Evolutionary conservation across 2,888 invertebrate species (phyloP).

Genomic region (Punctoribates punctum): DNA sequence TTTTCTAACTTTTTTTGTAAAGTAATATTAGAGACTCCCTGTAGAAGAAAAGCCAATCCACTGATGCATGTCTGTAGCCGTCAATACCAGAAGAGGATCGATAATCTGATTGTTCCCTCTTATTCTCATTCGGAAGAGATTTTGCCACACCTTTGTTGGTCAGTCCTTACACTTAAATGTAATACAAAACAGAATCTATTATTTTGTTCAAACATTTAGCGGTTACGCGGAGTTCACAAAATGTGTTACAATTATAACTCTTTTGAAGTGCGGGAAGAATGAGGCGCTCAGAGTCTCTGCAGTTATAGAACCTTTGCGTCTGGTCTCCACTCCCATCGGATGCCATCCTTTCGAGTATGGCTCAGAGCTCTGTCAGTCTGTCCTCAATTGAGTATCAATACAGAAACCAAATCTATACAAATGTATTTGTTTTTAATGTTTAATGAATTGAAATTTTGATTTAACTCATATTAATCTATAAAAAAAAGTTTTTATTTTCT

Average conservation of each 20-base stretch:
- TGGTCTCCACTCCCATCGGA: neutral
- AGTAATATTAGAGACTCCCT: slow-evolving; percentile 20
- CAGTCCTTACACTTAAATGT: neutral
- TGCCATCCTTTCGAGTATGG: neutral
- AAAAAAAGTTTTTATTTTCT: no score
- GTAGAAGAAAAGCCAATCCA: slow-evolving; percentile 6
- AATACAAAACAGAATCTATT: neutral
- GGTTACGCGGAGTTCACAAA: slow-evolving; percentile 15
- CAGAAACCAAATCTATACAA: neutral
- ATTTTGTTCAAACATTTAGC: neutral
- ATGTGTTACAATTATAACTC: slow-evolving; percentile 24
- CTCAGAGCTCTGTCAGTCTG: neutral
- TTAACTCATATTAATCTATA: no score
- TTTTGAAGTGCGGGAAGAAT: slow-evolving; percentile 22
- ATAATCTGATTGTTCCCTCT: neutral
- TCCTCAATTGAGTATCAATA: neutral
- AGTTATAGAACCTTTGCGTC: slow-evolving; percentile 10
- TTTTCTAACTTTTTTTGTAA: neutral
- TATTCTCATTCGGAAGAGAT: neutral
- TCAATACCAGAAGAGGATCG: slow-evolving; percentile 32
- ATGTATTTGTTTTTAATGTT: neutral
- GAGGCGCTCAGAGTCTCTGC: slow-evolving; percentile 17
- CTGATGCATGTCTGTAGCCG: slow-evolving; percentile 20
- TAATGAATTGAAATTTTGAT: no score
- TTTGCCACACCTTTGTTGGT: slow-evolving; percentile 26